Conservation (phyloP, 2,797 vertebrate genomes). For the Rhinoraja longicauda region DNA sequence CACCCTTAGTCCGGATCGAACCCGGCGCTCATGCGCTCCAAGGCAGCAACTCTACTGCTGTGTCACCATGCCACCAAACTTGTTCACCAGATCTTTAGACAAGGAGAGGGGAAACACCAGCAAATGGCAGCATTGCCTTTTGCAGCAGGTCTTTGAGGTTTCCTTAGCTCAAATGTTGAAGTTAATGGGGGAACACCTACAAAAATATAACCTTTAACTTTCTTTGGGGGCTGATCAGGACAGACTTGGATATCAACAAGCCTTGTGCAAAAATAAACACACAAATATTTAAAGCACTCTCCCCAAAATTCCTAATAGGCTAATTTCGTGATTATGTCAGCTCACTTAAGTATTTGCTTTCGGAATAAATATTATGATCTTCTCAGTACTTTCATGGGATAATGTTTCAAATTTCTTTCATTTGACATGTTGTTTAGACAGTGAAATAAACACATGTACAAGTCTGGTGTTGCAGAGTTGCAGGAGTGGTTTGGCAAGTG, state of each 20-base stretch:
- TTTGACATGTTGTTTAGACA: neutral
- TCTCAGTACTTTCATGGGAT: neutral
- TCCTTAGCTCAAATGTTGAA: neutral
- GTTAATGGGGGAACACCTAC: neutral
- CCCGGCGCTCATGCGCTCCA: no score
- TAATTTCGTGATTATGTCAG: neutral
- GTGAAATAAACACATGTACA: neutral
- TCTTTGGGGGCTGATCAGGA: neutral
- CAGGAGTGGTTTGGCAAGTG: neutral
- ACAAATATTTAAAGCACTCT: neutral
- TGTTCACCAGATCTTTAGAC: neutral
- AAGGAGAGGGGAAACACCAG: neutral
- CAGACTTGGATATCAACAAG: neutral
- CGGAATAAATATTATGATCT: neutral
- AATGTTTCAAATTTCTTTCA: neutral
- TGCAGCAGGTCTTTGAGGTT: neutral
- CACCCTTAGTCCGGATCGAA: no score
- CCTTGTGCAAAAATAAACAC: neutral
- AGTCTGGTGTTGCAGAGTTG: neutral
- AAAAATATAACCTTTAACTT: neutral
- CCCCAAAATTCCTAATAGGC: neutral
- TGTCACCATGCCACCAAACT: neutral
- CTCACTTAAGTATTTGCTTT: neutral
- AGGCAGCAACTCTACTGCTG: no score
- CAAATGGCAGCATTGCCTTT: neutral